Evolutionary conservation across 2,888 invertebrate genomes (phyloP).

Genomic region (Pinctada fucata): DNA sequence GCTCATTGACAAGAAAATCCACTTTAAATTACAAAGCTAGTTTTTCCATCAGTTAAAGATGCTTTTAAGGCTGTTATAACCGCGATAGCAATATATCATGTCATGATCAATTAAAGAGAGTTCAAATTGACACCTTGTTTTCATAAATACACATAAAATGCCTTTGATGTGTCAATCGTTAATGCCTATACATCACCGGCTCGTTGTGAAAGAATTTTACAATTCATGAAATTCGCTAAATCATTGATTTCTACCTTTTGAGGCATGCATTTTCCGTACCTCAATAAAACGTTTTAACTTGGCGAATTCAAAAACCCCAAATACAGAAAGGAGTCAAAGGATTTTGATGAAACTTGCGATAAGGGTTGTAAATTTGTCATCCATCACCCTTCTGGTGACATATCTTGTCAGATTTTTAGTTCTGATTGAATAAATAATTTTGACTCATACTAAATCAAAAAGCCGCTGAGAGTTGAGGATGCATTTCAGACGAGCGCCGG

Average conservation of each 20-base stretch:
- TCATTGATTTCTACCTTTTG: not conserved
- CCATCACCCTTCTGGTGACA: not conserved
- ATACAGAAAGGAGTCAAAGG: not conserved
- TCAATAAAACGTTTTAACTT: constrained; percentile 1
- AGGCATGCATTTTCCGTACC: not conserved
- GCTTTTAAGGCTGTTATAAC: too few relatives aligned
- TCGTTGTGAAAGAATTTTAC: not conserved
- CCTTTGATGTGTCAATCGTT: not conserved
- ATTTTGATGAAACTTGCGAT: not conserved
- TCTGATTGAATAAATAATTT: too few relatives aligned
- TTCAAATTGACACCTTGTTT: not conserved
- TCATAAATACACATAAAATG: not conserved
- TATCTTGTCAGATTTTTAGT: not conserved
- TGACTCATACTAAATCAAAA: too few relatives aligned
- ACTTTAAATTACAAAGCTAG: too few relatives aligned
- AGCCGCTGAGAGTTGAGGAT: too few relatives aligned
- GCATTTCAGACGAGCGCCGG: too few relatives aligned
- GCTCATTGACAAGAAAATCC: too few relatives aligned
- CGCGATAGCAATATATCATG: not conserved
- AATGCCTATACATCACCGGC: not conserved
- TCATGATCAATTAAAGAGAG: not conserved
- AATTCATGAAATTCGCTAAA: not conserved
- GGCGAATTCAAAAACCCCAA: not conserved
- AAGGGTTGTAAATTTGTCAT: not conserved
- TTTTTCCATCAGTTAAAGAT: too few relatives aligned